A percentile compares a stretch with the other conserved stretches of the same genome.
Conservation (phyloP, 1,140 invertebrate genomes). For the Calliopsis andreniformis region DNA sequence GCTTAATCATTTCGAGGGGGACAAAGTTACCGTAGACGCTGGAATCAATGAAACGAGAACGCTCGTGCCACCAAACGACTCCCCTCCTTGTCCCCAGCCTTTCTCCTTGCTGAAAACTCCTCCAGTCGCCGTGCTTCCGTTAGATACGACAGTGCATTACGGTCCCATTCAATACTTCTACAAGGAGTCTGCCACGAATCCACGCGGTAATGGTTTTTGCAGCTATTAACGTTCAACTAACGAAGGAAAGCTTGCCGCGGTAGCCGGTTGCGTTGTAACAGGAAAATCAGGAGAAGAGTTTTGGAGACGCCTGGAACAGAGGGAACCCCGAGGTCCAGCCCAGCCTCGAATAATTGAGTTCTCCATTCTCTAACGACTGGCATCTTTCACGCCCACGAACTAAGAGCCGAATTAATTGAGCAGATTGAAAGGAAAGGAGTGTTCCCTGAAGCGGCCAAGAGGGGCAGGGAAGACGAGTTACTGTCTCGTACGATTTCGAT, state of each 20-base stretch:
- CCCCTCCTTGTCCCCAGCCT: neutral
- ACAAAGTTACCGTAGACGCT: slow-evolving; percentile 41
- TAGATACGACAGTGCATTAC: slow-evolving; percentile 50
- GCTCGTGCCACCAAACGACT: neutral
- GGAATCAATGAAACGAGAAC: slow-evolving; percentile 33
- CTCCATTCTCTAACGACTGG: slow-evolving; percentile 49
- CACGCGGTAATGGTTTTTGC: slow-evolving; percentile 61
- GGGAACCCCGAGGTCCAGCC: neutral
- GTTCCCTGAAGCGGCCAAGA: neutral
- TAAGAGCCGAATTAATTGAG: slow-evolving; percentile 60
- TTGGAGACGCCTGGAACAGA: slow-evolving; percentile 1
- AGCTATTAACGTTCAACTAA: slow-evolving; percentile 58
- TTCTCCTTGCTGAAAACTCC: neutral
- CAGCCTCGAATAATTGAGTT: slow-evolving; percentile 55
- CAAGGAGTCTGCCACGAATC: slow-evolving; percentile 31
- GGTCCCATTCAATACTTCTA: slow-evolving; percentile 41
- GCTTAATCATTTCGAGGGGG: slow-evolving; percentile 27
- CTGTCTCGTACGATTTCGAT: neutral
- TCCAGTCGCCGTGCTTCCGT: neutral
- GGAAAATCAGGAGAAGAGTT: slow-evolving; percentile 17
- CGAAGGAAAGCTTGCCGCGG: slow-evolving; percentile 45
- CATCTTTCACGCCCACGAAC: slow-evolving; percentile 46
- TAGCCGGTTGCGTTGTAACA: slow-evolving; percentile 21
- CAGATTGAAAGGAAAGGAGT: slow-evolving; percentile 26
- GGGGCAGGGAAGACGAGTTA: slow-evolving; percentile 9